Evolutionary conservation across 2,797 vertebrate genomes (phyloP), one percentile per base, ranked within the genome.

Genomic region (Leptoclinus maculatus): DNA sequence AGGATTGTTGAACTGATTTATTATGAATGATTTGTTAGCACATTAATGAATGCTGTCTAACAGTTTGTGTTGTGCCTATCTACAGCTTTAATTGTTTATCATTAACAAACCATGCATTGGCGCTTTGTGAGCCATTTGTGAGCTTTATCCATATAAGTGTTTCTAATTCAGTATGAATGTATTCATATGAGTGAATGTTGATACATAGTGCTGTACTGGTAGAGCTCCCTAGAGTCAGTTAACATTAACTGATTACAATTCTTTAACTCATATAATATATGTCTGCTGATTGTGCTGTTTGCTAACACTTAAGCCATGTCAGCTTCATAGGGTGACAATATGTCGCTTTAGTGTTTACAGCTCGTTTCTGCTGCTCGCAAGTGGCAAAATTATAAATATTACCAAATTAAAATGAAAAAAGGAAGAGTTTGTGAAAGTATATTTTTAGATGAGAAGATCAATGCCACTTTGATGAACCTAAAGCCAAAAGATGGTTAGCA

Each of bases 71-170:
- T 51, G 39, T 5, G 51, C n/a, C 38, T 64, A 16, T 73, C 57
- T 72, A 27, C 43, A 54, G 27, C 41, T 63, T 69, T 32, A 74
- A 43, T 38, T 70, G 68, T 76, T 84, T 65, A 62, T 69, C 23
- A 32, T 14, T 19, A 59, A 25, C 62, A 49, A 45, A 21, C 32
- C 57, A 27, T 65, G 41, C 56, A 49, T 41, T 19, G 54, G 57
- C 0, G 4, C 58, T 60, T 60, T n/a, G 19, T 25, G 10, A 62
- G 75, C 47, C 65, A 73, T 78, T 68, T 66, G 27, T 14, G 25
- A 71, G 43, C 49, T 29, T 78, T 29, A 58, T 57, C 66, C 51
- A 49, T 5, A 14, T 4, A 45, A 13, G 62, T 23, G 25, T 51
- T 63, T 63, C 5, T 41, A 19, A 64, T 53, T 68, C 29, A 73